These are phyloP conservation scores for Nettapus auritus DNA, from an alignment of 2,113 vertebrate genomes.

Conservation along the genomic window DNA sequence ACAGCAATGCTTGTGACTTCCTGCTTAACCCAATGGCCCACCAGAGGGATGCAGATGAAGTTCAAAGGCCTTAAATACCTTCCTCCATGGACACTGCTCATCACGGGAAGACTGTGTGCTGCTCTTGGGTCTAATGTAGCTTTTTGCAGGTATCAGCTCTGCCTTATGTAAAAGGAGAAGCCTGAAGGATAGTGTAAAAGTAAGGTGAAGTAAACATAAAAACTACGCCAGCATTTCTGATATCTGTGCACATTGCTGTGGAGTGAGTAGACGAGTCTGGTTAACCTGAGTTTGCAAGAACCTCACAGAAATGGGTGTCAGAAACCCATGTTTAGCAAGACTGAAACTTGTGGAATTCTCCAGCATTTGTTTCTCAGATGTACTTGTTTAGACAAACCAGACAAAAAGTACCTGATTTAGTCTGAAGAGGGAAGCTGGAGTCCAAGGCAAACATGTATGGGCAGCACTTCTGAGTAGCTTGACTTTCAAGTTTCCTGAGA, in stretches of 20 bases:
- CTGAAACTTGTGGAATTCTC: not conserved
- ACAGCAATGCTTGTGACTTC: not conserved
- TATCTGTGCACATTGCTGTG: not conserved
- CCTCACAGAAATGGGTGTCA: not conserved
- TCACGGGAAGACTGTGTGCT: not conserved
- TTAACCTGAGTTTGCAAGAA: constrained; percentile 4
- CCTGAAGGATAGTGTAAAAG: not conserved
- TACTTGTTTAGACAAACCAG: constrained; percentile 69
- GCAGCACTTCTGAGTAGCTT: constrained; percentile 64
- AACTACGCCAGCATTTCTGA: not conserved
- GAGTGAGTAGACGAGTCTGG: not conserved
- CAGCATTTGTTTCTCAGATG: not conserved
- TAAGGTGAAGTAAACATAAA: not conserved
- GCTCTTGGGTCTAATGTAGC: not conserved
- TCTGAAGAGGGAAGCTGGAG: constrained; percentile 65
- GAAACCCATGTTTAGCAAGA: not conserved
- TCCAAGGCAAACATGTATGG: constrained; percentile 71
- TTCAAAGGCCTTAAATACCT: not conserved
- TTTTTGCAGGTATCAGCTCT: not conserved
- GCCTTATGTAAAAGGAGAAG: not conserved
- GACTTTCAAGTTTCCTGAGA: constrained; percentile 77
- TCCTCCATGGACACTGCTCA: not conserved
- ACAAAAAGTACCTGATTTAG: constrained; percentile 62
- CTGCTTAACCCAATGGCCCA: not conserved
- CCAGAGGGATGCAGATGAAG: not conserved